Base-by-base conservation (phyloP, 1,140 invertebrate species). In the Marisa cornuarietis region DNA sequence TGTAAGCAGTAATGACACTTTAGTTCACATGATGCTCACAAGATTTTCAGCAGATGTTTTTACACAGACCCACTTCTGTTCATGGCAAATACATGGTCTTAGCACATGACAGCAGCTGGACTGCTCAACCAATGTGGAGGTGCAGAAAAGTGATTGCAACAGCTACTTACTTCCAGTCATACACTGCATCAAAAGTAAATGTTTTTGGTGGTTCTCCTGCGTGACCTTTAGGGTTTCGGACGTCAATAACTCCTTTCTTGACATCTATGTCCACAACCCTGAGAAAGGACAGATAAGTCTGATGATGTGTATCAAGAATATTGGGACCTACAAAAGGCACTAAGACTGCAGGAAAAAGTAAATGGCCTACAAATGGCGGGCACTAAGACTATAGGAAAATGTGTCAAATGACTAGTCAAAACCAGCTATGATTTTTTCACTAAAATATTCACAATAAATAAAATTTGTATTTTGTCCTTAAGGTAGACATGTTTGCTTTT, bases 151-250 rank as follows among this genome's bases (percentile, higher is more conserved):
- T 24, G 11, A 79, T 58, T 58, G 54, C 16, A 22, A 62, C 8
- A 1, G 42, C 6, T 54, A 76, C 90, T 88, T 86, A 90, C 90
- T 94, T 92, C 83, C 91, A 91, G 82, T 91, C 92, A 90, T 94
- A 94, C 20, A 93, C 93, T 58, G 93, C 93, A 90, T 96, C 95
- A 88, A 96, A 94, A 14, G 94, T 95, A 88, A 96, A 96, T 18
- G 88, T 91, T 89, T 95, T 95, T 0, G 94, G 92, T 20, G 93
- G 91, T 11, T 93, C 93, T 63, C 91, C 90, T 10, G 86, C 80
- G 69, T 92, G 91, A 54, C 88, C 87, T 78, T 90, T 90, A 18
- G 93, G 93, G 87, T 94, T 93, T 68, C 91, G 85, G 82, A 85
- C 94, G 90, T 83, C 91, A 89, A 90, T 93, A 91, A 86, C 92